Evolutionary conservation across 92 coral and sea anemone genomes (phyloP).

Genomic region (Ricordea florida): DNA sequence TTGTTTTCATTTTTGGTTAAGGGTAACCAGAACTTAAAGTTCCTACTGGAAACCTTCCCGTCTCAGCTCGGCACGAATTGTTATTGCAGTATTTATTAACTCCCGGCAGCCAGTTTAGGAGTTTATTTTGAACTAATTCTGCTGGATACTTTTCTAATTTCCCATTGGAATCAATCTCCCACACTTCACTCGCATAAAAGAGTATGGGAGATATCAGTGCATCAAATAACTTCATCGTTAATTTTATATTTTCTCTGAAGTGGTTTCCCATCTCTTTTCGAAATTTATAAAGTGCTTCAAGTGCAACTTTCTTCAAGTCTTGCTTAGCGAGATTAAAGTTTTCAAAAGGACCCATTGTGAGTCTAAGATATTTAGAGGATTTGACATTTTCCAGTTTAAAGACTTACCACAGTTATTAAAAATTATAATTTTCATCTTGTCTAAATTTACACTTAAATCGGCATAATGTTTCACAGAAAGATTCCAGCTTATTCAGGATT

Average conservation of each 20-base stretch:
- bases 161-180: slow-evolving; percentile 32
- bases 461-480: slow-evolving; percentile 2
- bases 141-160: slow-evolving; percentile 16
- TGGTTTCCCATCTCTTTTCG: slow-evolving; percentile 11
- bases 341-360: slow-evolving; percentile 7
- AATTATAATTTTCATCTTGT: neutral
- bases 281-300: slow-evolving; percentile 22
- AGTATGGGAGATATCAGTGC: no score
- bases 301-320: slow-evolving; percentile 1
- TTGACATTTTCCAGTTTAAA: slow-evolving; percentile 10
- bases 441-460: neutral
- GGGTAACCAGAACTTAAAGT: slow-evolving; percentile 21
- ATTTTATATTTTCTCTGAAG: slow-evolving; percentile 17
- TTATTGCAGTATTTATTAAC: slow-evolving; percentile 37
- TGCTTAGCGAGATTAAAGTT: slow-evolving; percentile 16
- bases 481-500: neutral
- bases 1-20: neutral
- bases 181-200: slow-evolving; percentile 13
- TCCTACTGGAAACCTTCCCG: slow-evolving; percentile 33
- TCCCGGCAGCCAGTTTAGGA: slow-evolving; percentile 31
- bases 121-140: slow-evolving; percentile 35
- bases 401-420: slow-evolving; percentile 15
- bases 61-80: slow-evolving; percentile 17
- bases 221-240: slow-evolving; percentile 13
- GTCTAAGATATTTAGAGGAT: slow-evolving; percentile 5